Conservation (phyloP, 2,888 invertebrate species). For the Platycnemis pennipes region DNA sequence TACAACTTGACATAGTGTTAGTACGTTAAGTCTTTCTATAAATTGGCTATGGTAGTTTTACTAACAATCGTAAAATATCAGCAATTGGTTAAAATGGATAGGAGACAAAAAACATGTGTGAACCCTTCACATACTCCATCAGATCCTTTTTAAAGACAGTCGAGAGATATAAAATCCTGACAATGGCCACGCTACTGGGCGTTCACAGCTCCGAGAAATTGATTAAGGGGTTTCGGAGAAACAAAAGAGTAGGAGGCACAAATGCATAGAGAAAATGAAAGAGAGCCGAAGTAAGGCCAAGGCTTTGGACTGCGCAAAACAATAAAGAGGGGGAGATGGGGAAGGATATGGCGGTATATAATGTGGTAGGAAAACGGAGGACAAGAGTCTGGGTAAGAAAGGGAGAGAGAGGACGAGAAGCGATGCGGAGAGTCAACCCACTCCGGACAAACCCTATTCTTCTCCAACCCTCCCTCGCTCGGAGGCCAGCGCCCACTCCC, state of each 20-base stretch:
- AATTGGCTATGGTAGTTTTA: too few species aligned
- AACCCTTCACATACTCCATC: too few species aligned
- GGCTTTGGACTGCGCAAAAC: background rate
- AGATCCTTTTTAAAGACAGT: too few species aligned
- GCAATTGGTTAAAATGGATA: too few species aligned
- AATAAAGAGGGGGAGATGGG: background rate
- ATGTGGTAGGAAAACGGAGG: background rate
- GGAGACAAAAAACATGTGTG: too few species aligned
- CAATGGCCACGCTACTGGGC: too few species aligned
- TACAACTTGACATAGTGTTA: too few species aligned
- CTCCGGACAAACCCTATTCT: conserved; percentile 63
- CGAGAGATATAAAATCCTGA: too few species aligned
- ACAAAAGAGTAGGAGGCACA: background rate
- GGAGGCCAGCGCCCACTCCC: background rate
- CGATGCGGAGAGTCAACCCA: conserved; percentile 41
- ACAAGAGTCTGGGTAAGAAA: background rate
- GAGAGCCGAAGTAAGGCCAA: background rate
- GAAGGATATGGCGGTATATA: background rate
- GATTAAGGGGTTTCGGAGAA: background rate
- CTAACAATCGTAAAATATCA: too few species aligned
- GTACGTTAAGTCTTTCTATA: too few species aligned
- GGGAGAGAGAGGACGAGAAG: background rate
- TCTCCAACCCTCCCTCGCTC: background rate
- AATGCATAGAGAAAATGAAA: background rate
- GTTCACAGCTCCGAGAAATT: too few species aligned